phyloP scores from a whole-genome alignment of 2,888 invertebrate species.

The Lissonota sp. region DNA sequence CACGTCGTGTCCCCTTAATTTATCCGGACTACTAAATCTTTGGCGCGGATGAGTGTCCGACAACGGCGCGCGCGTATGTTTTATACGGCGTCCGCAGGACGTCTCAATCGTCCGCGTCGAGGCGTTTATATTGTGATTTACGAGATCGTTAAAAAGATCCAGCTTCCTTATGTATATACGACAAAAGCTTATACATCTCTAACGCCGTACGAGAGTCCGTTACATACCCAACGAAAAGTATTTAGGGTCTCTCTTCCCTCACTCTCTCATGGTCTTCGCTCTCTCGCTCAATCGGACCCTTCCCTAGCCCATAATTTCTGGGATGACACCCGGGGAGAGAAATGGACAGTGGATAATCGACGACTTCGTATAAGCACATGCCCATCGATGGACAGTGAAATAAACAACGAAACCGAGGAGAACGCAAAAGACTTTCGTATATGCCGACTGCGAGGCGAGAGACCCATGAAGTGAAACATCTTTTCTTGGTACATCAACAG shows the following conservation, averaged over 20 bases:
- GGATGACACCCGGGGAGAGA: slow-evolving; percentile 34
- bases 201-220: slow-evolving; percentile 58
- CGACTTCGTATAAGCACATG: neutral
- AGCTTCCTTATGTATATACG: slow-evolving; percentile 45
- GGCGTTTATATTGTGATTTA: slow-evolving; percentile 72
- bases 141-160: slow-evolving; percentile 76
- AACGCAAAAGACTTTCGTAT: no score
- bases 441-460: neutral
- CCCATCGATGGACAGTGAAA: no score
- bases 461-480: neutral
- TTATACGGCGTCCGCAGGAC: slow-evolving; percentile 28
- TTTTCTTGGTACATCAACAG: slow-evolving; percentile 12
- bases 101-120: slow-evolving; percentile 59
- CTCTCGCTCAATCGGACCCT: slow-evolving; percentile 30
- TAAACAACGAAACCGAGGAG: no score
- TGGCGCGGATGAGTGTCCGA: slow-evolving; percentile 49
- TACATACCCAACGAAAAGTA: slow-evolving; percentile 52
- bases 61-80: neutral
- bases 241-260: slow-evolving; percentile 55
- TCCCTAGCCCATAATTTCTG: slow-evolving; percentile 9
- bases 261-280: neutral
- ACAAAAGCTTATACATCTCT: slow-evolving; percentile 33
- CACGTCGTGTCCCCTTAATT: slow-evolving; percentile 49
- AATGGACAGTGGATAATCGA: slow-evolving; percentile 19
- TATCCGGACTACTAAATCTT: slow-evolving; percentile 34